Percentiles rank a stretch among this genome's conserved stretches.
phyloP scores from a whole-genome alignment of 2,888 invertebrate genomes.

The Arrhopalites spinosus region DNA sequence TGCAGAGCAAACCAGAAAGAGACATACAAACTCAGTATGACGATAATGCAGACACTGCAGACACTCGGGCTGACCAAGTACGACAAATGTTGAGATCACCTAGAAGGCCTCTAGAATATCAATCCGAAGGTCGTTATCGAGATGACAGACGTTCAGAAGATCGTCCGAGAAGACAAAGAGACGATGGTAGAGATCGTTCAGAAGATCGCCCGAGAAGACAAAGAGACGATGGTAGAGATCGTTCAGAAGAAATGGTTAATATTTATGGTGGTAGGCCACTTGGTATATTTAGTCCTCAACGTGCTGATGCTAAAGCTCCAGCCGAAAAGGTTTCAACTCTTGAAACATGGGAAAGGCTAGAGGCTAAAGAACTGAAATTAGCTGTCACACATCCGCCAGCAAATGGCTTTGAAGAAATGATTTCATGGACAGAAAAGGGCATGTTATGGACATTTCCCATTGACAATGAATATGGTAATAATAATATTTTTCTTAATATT shows the following conservation, averaged over 20 bases:
- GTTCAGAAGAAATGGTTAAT: slow-evolving; percentile 62
- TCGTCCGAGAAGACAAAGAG: slow-evolving; percentile 12
- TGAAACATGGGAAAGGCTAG: slow-evolving; percentile 71
- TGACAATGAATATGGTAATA: slow-evolving; percentile 89
- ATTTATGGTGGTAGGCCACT: slow-evolving; percentile 69
- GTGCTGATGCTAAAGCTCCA: neutral
- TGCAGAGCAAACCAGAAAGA: slow-evolving; percentile 59
- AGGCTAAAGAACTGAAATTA: slow-evolving; percentile 70
- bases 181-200: slow-evolving; percentile 21
- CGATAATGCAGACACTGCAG: neutral
- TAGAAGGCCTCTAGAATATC: neutral
- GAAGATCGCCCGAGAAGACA: slow-evolving; percentile 1
- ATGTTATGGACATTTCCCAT: slow-evolving; percentile 97
- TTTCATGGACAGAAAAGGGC: slow-evolving; percentile 89
- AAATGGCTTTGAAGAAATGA: slow-evolving; percentile 93
- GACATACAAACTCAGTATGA: neutral
- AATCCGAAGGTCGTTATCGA: neutral
- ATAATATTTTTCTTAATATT: neutral
- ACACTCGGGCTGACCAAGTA: slow-evolving; percentile 50
- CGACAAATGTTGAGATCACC: slow-evolving; percentile 48
- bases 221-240: slow-evolving; percentile 17
- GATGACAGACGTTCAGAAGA: neutral
- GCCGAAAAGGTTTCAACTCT: slow-evolving; percentile 58
- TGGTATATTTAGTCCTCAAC: slow-evolving; percentile 67
- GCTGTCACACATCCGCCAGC: slow-evolving; percentile 73